phyloP scores from a whole-genome alignment of 1,140 invertebrate genomes.

The Psilanteris sp. region DNA sequence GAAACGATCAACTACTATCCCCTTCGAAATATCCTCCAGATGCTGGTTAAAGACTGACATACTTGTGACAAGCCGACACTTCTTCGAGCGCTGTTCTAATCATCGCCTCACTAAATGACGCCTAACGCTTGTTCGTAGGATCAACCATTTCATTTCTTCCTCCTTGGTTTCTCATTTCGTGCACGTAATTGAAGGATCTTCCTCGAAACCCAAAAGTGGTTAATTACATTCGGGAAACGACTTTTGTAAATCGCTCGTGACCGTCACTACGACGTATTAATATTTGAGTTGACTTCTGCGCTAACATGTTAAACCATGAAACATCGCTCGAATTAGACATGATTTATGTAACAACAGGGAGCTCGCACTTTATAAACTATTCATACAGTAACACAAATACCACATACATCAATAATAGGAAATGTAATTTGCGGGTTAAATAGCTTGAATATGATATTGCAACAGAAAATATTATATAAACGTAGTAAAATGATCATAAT shows the following conservation, averaged over 20 bases:
- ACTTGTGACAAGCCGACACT: conserved; percentile 32
- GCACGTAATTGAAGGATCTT: conserved; percentile 48
- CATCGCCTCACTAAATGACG: conserved; percentile 30
- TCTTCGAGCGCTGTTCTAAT: conserved; percentile 24
- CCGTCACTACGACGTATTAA: conserved; percentile 57
- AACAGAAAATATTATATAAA: conserved; percentile 42
- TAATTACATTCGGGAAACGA: conserved; percentile 52
- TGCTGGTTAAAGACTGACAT: conserved; percentile 24
- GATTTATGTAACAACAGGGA: conserved; percentile 58
- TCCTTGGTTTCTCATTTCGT: conserved; percentile 40
- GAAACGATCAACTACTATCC: conserved; percentile 5
- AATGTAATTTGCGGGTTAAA: conserved; percentile 55
- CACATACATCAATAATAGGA: conserved; percentile 54
- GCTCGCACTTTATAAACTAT: conserved; percentile 56
- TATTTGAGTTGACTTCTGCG: conserved; percentile 57
- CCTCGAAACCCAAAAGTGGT: conserved; percentile 37
- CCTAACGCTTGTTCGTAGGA: conserved; percentile 41
- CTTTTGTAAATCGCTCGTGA: conserved; percentile 55
- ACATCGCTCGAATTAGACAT: conserved; percentile 55
- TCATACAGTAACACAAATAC: conserved; percentile 54
- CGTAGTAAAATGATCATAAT: conserved; percentile 22
- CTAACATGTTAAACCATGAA: conserved; percentile 53
- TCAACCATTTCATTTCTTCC: conserved; percentile 4
- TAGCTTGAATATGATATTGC: conserved; percentile 49
- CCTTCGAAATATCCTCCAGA: conserved; percentile 66